Evolutionary conservation across 2,888 invertebrate genomes (phyloP).

Genomic region (Torymus texanus): DNA sequence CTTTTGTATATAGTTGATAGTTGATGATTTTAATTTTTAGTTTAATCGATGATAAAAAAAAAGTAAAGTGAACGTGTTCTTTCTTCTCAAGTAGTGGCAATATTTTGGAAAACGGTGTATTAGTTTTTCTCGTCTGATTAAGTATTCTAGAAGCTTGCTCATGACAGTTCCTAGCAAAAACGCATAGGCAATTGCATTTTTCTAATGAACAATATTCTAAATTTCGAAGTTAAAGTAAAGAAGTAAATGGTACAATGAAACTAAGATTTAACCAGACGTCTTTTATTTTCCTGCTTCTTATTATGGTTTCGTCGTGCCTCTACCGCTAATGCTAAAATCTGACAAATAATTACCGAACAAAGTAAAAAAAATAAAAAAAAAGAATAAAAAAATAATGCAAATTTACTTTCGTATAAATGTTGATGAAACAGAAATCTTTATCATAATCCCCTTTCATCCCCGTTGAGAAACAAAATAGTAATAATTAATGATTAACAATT

Average conservation of each 20-base stretch:
- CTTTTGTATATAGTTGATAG: too few species aligned
- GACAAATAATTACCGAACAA: too few species aligned
- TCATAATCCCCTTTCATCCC: conserved; percentile 11
- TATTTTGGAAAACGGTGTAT: too few species aligned
- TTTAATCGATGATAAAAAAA: too few species aligned
- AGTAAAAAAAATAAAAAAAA: too few species aligned
- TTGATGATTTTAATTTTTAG: too few species aligned
- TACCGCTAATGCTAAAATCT: too few species aligned
- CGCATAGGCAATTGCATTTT: conserved; percentile 8
- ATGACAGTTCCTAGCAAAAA: background rate
- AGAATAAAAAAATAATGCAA: too few species aligned
- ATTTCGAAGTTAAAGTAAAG: background rate
- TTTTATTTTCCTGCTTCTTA: background rate
- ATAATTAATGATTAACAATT: conserved; percentile 49
- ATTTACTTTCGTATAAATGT: too few species aligned
- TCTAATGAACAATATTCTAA: background rate
- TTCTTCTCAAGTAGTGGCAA: too few species aligned
- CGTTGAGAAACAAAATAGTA: conserved; percentile 37
- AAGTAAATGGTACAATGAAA: background rate
- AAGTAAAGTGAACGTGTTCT: too few species aligned
- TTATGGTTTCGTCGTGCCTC: too few species aligned
- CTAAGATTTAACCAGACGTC: background rate
- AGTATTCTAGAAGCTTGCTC: background rate
- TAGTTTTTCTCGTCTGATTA: conserved; percentile 4
- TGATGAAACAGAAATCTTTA: conserved; percentile 6